Conservation (phyloP, 2,888 invertebrate genomes). For the Pterobdella sp. region DNA sequence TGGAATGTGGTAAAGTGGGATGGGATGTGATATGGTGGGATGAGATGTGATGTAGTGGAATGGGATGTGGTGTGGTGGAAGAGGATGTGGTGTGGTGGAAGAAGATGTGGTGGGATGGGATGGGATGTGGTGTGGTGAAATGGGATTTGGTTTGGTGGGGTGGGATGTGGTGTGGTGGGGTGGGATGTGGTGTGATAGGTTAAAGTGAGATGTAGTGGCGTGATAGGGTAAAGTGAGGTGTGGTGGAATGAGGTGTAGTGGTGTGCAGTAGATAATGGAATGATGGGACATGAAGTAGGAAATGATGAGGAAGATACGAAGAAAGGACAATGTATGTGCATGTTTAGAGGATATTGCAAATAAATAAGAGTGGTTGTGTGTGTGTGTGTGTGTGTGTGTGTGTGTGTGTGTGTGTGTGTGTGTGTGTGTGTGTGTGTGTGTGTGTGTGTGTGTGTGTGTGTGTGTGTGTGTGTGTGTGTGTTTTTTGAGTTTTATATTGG, state of each 20-base stretch:
- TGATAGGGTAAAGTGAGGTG: not conserved
- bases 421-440: conserved; percentile 23
- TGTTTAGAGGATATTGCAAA: not conserved
- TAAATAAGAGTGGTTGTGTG: conserved; percentile 25
- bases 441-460: conserved; percentile 26
- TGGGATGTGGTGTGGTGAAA: too few species aligned
- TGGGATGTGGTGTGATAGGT: too few species aligned
- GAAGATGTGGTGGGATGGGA: too few species aligned
- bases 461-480: conserved; percentile 28
- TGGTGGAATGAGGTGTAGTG: not conserved
- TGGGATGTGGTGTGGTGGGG: too few species aligned
- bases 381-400: conserved; percentile 30
- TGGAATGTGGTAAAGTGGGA: too few species aligned
- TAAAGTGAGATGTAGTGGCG: too few species aligned
- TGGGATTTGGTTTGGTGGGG: too few species aligned
- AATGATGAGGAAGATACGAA: not conserved
- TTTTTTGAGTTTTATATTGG: too few species aligned
- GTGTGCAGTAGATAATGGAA: not conserved
- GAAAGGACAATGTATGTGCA: not conserved
- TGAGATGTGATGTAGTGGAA: too few species aligned
- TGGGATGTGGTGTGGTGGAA: too few species aligned
- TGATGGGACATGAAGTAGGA: not conserved
- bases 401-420: conserved; percentile 28
- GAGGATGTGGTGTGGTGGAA: too few species aligned
- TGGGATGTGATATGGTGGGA: too few species aligned